Base-by-base conservation (phyloP, 2,888 invertebrate genomes). In the Cataglyphis livida region DNA sequence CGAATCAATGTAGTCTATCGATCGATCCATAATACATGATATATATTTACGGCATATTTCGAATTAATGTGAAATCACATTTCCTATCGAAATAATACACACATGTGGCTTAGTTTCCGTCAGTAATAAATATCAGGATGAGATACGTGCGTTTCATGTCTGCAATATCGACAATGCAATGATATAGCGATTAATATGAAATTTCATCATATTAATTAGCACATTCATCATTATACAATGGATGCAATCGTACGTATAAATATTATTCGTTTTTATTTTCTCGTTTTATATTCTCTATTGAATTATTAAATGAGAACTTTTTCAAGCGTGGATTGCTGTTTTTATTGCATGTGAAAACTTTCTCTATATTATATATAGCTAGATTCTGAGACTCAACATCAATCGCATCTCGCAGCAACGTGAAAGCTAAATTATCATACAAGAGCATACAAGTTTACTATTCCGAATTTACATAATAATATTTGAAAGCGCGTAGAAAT, bases 361-460 rank as follows among this genome's bases (percentile, higher is more conserved):
- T 78, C 57, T 38, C 32, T n/a, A 41, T 57, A 6, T 68, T 18
- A 32, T 44, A 57, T 59, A 57, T 25, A 65, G 68, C 32, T 78
- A 59, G 32, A 78, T 78, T 32, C 68, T 44, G 21, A 70, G 21
- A 38, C 35, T 44, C 70, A 59, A 59, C 35, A 68, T 41, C 44
- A 12, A 18, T 25, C 18, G 51, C 32, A 44, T 57, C n/a, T 35
- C 44, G 41, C 44, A 44, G 28, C 32, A 44, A 32, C 5, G 44
- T 44, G 54, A 54, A 76, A 76, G 70, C 18, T 79, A 44, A 59
- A 70, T 79, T 70, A 79, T 79, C 0, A n/a, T n/a, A n/a, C n/a
- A n/a, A 59, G 7, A 78, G 78, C 78, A 79, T 61, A 79, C 59
- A 68, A 70, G 70, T 79, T 79, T 79, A 79, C 59, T 70, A 79